Conservation (phyloP, 2,113 vertebrate species). For the Gallinago paraguaiae region DNA sequence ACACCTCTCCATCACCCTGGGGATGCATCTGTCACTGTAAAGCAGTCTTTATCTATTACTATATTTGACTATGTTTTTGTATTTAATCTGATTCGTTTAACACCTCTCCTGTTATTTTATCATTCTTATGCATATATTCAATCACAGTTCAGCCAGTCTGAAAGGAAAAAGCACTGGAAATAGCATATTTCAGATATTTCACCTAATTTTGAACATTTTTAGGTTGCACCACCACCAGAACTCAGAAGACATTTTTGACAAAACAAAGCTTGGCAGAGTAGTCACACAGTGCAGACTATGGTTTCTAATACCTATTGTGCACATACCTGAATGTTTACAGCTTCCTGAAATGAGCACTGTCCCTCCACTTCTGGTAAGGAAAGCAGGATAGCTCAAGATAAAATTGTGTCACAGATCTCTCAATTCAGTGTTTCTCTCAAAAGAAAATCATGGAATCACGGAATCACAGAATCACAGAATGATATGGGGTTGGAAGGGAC, state of each 20-base stretch:
- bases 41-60: background rate
- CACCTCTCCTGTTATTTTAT: background rate
- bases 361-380: background rate
- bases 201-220: background rate
- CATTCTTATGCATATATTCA: background rate
- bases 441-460: background rate
- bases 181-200: background rate
- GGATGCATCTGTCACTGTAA: background rate
- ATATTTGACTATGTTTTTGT: background rate
- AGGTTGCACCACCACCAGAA: background rate
- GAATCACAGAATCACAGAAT: background rate
- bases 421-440: background rate
- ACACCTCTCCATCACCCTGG: background rate
- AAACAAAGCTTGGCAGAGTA: background rate
- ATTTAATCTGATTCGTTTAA: background rate
- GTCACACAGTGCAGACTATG: background rate
- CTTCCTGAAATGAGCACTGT: background rate
- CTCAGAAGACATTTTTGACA: background rate
- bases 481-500: background rate
- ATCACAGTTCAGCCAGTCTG: background rate
- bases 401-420: background rate
- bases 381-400: background rate
- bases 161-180: background rate
- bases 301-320: background rate
- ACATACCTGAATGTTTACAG: background rate